These are phyloP conservation scores for Tetrax tetrax DNA, from an alignment of 2,113 vertebrate species.

Conservation along the genomic window DNA sequence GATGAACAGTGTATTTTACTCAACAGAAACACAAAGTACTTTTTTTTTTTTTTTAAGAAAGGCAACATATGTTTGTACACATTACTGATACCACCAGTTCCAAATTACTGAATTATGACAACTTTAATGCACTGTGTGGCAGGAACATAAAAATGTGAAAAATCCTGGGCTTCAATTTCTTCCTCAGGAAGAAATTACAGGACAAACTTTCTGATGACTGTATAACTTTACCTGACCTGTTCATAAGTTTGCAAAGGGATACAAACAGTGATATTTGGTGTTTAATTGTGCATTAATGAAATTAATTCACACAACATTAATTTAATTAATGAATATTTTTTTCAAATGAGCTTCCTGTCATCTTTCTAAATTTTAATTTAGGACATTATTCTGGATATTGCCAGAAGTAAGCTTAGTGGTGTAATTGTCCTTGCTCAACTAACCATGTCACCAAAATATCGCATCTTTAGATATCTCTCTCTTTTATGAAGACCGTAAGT, in stretches of 20 bases:
- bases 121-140: background rate
- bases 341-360: slow-evolving; percentile 8
- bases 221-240: background rate
- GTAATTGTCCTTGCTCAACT: background rate
- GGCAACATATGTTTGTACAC: fast-evolving
- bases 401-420: background rate
- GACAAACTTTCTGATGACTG: background rate
- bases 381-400: background rate
- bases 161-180: background rate
- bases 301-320: slow-evolving; percentile 8
- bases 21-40: background rate
- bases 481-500: background rate
- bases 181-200: background rate
- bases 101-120: background rate
- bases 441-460: background rate
- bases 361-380: background rate
- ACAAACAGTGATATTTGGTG: background rate
- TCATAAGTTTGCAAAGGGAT: background rate
- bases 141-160: background rate
- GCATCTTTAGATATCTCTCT: background rate
- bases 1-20: background rate
- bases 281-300: slow-evolving; percentile 16
- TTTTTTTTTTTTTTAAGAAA: background rate
- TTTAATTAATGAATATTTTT: slow-evolving; percentile 48
- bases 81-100: background rate